Base-by-base conservation (phyloP, 2,113 vertebrate species). In the Tragulus kanchil region DNA sequence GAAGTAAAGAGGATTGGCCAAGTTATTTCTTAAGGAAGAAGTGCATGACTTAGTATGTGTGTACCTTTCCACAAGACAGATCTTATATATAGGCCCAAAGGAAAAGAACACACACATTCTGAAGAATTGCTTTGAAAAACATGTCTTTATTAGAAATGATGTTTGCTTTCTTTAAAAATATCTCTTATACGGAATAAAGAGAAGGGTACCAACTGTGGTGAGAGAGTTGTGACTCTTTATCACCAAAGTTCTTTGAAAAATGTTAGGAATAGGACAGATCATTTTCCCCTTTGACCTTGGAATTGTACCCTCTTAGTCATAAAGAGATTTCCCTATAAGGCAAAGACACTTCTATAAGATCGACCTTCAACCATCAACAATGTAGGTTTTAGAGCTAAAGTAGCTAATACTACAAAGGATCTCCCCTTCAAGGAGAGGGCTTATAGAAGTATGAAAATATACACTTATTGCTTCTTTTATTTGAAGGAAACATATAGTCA, bases 111-210 rank as follows among this genome's bases (percentile, higher is more conserved):
- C 11, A 13, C 58, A 64, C 42, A 8, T 26, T 90, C 85, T 86
- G 25, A 10, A 78, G n/a, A 90, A 64, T 88, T 73, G 8, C 78
- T 73, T 71, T 65, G 64, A 59, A 52, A 93, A 90, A 16, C 8
- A 16, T 82, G 6, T 50, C 50, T 86, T 86, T 89, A 58, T 82
- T 61, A 77, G 15, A 84, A 86, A 85, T 36, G 19, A 67, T 86
- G 83, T 28, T 86, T 64, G 36, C 12, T 73, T 90, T 61, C 54
- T 69, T 96, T 86, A 8, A 65, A 88, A 93, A 54, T 61, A 65
- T 31, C 85, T 81, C 16, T 64, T 58, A 82, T 13, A 48, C 10
- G 8, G 6, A 84, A 71, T n/a, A 42, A 36, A 93, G 36, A 73
- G 17, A 88, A 91, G 19, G 5, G 50, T 58, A 21, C 21, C 36